phyloP scores from a whole-genome alignment of 2,888 invertebrate species.

The Drosophila macrospina region DNA sequence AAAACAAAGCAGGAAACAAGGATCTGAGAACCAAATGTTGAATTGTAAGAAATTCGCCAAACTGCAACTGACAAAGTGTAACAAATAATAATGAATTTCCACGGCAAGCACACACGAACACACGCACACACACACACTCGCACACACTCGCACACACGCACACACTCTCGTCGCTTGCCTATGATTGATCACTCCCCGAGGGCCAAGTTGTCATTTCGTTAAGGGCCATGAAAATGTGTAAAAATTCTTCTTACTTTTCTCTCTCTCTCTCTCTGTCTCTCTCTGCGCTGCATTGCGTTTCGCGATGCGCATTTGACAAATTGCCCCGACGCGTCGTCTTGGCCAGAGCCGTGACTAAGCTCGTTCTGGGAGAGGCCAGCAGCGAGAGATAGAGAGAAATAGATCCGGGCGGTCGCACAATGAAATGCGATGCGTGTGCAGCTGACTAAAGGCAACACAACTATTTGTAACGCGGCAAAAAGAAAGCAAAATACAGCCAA shows the following conservation, averaged over 20 bases:
- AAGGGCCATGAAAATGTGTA: constrained; percentile 71
- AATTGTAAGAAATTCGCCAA: constrained; percentile 11
- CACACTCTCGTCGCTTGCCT: constrained; percentile 27
- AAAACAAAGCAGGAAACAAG: constrained; percentile 38
- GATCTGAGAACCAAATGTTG: constrained; percentile 38
- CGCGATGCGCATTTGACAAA: constrained; percentile 71
- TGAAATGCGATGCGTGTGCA: constrained; percentile 52
- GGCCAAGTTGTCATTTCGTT: constrained; percentile 63
- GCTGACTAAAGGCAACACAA: constrained; percentile 71
- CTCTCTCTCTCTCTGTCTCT: too few relatives aligned
- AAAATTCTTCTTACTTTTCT: constrained; percentile 59
- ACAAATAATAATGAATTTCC: constrained; percentile 72
- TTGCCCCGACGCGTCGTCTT: constrained; percentile 47
- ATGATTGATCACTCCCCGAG: constrained; percentile 81
- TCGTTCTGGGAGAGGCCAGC: constrained; percentile 53
- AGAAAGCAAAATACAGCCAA: constrained; percentile 49
- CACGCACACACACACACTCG: not conserved
- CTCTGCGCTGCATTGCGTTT: constrained; percentile 29
- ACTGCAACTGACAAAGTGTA: constrained; percentile 52
- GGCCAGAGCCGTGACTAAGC: constrained; percentile 70
- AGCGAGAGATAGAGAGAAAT: constrained; percentile 5
- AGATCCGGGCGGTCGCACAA: constrained; percentile 23
- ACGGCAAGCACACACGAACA: constrained; percentile 31
- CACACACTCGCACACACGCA: constrained; percentile 13
- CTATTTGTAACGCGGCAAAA: constrained; percentile 68